Evolutionary conservation across 2,888 invertebrate genomes (phyloP), one percentile per base, ranked within the genome.

Genomic region (Zygaena filipendulae): DNA sequence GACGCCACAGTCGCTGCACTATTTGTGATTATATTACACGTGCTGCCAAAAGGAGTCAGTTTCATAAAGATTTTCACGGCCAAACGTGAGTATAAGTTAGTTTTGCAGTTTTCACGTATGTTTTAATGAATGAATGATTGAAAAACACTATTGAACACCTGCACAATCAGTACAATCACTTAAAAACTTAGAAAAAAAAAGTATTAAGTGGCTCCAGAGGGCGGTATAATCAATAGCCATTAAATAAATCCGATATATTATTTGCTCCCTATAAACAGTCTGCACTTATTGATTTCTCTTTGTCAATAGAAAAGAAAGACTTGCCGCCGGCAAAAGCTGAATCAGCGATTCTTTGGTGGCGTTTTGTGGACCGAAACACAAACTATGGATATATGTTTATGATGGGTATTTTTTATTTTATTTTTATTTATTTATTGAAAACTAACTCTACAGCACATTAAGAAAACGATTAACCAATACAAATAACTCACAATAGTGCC

Each of bases 361-460:
- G 52, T 13, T 72, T 55, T 41, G 53, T 68, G 2, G 67, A 72
- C 29, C 61, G 52, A 33, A 60, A 74, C 23, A 39, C 58, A 4
- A 60, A 59, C 24, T 74, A 74, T 33, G 61, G 55, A 18, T 69
- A 67, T 31, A 40, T 68, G 1, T 51, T 67, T 14, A n/a, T 67
- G 5, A 36, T 62, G 1, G 71, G 70, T 64, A 43, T 31, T 4
- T 9, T 4, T 22, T 24, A 16, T 29, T 6, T 25, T 12, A 18
- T 13, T 7, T 19, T 5, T 30, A 21, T 22, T 23, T 27, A n/a
- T 9, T 10, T 16, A 27, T 18, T 5, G 13, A 23, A 9, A 6
- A 11, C 3, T 7, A 10, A 10, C 10, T 27, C 11, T 10, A n/a
- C 14, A 19, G 9, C 10, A 9, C 13, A n/a, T n/a, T n/a, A n/a